These are phyloP conservation scores for Orthosia incerta DNA, from an alignment of 2,888 invertebrate genomes.

Conservation along the genomic window DNA sequence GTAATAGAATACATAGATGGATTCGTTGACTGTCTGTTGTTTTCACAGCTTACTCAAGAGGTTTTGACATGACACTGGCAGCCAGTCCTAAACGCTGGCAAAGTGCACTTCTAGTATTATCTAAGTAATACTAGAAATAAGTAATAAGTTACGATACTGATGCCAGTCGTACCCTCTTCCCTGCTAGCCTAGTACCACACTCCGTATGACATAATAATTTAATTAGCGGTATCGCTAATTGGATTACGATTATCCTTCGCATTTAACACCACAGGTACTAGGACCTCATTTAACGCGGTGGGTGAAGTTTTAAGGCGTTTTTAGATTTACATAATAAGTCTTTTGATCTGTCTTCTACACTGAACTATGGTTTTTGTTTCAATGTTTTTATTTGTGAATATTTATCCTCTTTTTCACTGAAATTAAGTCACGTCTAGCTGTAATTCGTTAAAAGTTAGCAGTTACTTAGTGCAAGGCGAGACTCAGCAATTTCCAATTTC, in stretches of 20 bases:
- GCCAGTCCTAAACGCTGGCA: not conserved
- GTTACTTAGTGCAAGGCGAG: no score
- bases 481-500: no score
- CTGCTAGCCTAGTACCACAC: conserved; percentile 9
- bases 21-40: not conserved
- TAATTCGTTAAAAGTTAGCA: not conserved
- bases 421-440: not conserved
- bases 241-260: conserved; percentile 61
- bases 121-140: no score
- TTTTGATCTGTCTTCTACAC: not conserved
- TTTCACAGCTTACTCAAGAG: no score
- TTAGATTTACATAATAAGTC: conserved; percentile 9
- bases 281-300: conserved; percentile 39
- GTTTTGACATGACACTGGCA: no score
- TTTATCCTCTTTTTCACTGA: not conserved
- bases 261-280: conserved; percentile 52
- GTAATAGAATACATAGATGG: no score
- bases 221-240: conserved; percentile 59
- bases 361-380: not conserved
- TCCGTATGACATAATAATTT: conserved; percentile 54
- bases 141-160: not conserved
- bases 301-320: conserved; percentile 21
- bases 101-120: not conserved
- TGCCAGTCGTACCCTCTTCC: conserved; percentile 20
- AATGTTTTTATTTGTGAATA: not conserved